Evolutionary conservation across 2,888 invertebrate species (phyloP).

Genomic region (Pyrrhia umbra): DNA sequence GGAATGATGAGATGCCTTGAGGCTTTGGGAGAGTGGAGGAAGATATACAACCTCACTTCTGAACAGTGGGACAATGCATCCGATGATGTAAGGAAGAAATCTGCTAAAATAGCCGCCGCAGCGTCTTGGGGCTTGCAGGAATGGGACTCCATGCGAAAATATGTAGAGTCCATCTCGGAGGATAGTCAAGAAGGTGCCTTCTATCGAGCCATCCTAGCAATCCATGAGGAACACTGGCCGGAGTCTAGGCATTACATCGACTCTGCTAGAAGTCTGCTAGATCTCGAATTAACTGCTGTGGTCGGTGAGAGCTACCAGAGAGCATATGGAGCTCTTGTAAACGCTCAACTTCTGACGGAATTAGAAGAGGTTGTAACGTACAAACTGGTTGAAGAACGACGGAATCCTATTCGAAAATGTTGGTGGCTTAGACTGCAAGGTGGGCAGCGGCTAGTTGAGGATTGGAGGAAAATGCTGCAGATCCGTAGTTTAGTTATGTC

Average conservation of each 20-base stretch:
- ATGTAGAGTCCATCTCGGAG: constrained; percentile 95
- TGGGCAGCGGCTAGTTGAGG: constrained; percentile 98
- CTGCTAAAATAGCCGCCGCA: constrained; percentile 97
- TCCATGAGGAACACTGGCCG: constrained; percentile 94
- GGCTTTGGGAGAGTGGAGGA: constrained; percentile 99
- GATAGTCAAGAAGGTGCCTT: constrained; percentile 98
- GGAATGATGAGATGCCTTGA: constrained; percentile 99
- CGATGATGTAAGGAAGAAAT: constrained; percentile 88
- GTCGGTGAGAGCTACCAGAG: constrained; percentile 98
- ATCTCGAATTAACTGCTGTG: constrained; percentile 98
- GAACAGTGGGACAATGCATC: constrained; percentile 91
- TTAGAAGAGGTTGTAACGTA: constrained; percentile 99
- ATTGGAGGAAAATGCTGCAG: constrained; percentile 99
- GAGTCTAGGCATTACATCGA: constrained; percentile 95
- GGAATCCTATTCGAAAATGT: constrained; percentile 94
- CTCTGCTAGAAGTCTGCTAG: constrained; percentile 97
- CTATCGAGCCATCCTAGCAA: constrained; percentile 97
- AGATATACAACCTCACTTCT: constrained; percentile 94
- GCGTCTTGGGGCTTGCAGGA: constrained; percentile 98
- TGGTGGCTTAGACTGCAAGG: constrained; percentile 99
- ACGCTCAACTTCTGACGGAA: constrained; percentile 99
- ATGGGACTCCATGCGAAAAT: constrained; percentile 98
- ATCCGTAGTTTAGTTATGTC: constrained; percentile 97
- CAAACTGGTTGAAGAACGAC: constrained; percentile 97
- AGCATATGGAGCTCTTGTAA: constrained; percentile 98